Evolutionary conservation across 2,888 invertebrate species (phyloP), one percentile per base, ranked within the genome.

Genomic region (Phyllotreta striolata): DNA sequence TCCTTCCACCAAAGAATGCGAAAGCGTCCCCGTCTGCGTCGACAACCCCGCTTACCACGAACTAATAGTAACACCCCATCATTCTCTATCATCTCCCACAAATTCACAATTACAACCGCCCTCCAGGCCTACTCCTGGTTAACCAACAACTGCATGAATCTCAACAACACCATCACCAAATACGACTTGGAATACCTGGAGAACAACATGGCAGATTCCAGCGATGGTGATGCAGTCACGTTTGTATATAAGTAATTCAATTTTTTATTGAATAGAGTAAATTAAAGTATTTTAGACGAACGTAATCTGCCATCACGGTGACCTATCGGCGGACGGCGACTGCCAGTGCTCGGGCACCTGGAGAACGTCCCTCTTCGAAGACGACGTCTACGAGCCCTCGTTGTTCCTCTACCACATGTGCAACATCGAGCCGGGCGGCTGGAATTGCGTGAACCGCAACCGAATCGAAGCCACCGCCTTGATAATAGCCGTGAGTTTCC

Each of bases 401-500:
- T 71, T 81, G 35, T 76, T 78, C 14, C 72, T 76, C 2, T 81
- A 80, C 54, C 83, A 83, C 69, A 81, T 83, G 78, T 83, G 83
- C 67, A 83, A 83, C 65, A 78, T 83, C 10, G 77, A 79, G 70
- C 67, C 76, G 3, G 75, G 74, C 6, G 76, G 77, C 34, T 81
- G 81, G 81, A 76, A 76, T 47, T 73, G 73, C 9, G 73, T 76
- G 1, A 78, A 79, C 67, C 72, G 73, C 37, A 70, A 70, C 10
- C 76, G 74, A 70, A 72, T 81, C 41, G 74, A 76, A 70, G 73
- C 78, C 24, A 78, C 79, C 10, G 72, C 75, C 14, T 69, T 81
- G 35, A 67, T 78, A 13, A 76, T 81, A 61, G 73, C 75, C 6
- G 77, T 80, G 73, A 73, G 71, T 65, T 62, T 35, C 24, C 24